Conservation (phyloP, 2,113 vertebrate genomes). For the Gulo gulo region DNA sequence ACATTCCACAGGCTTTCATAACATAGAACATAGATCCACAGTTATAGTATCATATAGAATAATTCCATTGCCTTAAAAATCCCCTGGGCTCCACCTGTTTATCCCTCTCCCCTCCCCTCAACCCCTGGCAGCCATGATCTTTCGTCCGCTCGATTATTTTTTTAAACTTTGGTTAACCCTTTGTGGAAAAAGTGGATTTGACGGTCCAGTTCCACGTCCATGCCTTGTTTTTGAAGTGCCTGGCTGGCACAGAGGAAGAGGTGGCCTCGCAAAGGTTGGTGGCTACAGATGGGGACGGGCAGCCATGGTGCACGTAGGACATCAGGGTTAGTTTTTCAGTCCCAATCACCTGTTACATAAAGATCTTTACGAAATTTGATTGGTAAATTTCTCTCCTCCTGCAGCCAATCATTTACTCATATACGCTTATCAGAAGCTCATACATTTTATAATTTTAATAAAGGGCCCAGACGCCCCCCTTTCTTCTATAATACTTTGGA, state of each 20-base stretch:
- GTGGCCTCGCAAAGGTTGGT: background rate
- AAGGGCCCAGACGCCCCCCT: background rate
- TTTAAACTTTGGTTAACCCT: background rate
- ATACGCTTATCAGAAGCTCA: background rate
- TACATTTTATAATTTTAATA: background rate
- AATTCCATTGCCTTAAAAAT: background rate
- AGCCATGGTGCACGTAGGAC: background rate
- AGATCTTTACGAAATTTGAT: background rate
- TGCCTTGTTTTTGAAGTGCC: background rate
- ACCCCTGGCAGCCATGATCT: background rate
- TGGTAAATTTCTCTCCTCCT: background rate
- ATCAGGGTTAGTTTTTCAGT: background rate
- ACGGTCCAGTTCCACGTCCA: background rate
- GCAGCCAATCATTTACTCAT: background rate
- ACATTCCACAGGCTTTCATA: background rate
- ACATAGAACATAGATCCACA: background rate
- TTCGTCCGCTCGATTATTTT: background rate
- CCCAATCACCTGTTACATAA: background rate
- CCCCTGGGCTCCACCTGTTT: background rate
- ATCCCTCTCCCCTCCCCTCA: background rate
- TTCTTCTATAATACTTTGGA: background rate
- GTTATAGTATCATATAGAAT: background rate
- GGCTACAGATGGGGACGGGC: background rate
- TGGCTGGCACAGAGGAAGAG: background rate
- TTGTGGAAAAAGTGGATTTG: background rate